These are phyloP conservation scores for Spodoptera picta DNA, from an alignment of 2,888 invertebrate species.

Conservation along the genomic window DNA sequence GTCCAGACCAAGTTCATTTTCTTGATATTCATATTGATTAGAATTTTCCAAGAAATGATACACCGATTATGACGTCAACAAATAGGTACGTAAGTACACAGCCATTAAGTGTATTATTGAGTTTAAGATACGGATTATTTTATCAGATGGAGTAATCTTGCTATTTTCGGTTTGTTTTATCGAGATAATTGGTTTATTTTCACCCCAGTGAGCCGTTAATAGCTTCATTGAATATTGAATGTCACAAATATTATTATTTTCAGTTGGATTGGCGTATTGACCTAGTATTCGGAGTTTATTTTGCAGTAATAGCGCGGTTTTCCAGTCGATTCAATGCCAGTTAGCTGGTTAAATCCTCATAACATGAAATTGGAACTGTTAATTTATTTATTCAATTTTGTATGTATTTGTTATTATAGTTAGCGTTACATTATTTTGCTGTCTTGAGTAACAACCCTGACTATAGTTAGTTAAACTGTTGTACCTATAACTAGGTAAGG, in stretches of 20 bases:
- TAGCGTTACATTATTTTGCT: too few relatives aligned
- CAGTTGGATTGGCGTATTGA: not conserved
- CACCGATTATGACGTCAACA: slow-evolving; percentile 33
- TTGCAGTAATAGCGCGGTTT: too few relatives aligned
- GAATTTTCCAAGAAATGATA: slow-evolving; percentile 33
- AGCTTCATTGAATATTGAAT: slow-evolving; percentile 14
- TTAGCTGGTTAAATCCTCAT: not conserved
- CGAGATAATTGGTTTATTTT: slow-evolving; percentile 34
- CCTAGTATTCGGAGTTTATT: too few relatives aligned
- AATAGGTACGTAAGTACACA: slow-evolving; percentile 16
- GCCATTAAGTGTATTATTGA: slow-evolving; percentile 46
- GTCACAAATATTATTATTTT: slow-evolving; percentile 14
- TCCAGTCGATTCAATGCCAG: not conserved
- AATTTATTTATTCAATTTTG: too few relatives aligned
- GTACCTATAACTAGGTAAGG: too few relatives aligned
- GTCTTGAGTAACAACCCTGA: too few relatives aligned
- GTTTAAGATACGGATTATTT: slow-evolving; percentile 47
- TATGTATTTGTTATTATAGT: too few relatives aligned
- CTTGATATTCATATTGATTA: slow-evolving; percentile 38
- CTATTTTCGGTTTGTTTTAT: slow-evolving; percentile 47
- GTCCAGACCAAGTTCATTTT: slow-evolving; percentile 8
- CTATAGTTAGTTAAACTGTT: too few relatives aligned
- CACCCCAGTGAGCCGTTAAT: slow-evolving; percentile 23
- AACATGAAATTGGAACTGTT: too few relatives aligned
- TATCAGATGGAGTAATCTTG: slow-evolving; percentile 49